Evolutionary conservation across 1,140 invertebrate species (phyloP), one percentile per base, ranked within the genome.

Genomic region (Probaryconus sp.): DNA sequence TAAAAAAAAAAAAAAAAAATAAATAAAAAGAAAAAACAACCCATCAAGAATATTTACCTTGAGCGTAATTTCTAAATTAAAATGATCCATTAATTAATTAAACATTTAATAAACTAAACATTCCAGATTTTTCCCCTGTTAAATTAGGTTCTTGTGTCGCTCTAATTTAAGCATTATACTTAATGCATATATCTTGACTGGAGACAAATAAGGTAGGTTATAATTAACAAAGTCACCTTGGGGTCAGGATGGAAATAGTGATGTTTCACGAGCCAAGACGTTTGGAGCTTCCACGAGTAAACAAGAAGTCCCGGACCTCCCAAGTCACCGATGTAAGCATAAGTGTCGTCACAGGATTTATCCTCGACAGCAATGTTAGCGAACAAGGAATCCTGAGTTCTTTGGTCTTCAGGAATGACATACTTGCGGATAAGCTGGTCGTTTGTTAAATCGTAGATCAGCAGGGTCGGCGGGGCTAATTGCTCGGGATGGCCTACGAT

Each of bases 351-450:
- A 63, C 93, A 94, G 21, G 91, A 90, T 64, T 85, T 85, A 80
- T 93, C 92, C 80, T 93, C 92, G 0, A 94, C 90, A 0, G 92
- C 92, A 21, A 95, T 91, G 76, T 93, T 94, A 0, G 92, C 92
- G 65, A 94, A 93, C 43, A 94, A 91, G 0, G 92, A 93, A 21
- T 92, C 90, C 56, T 91, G 83, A 45, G 92, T 93, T 1, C 90
- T 85, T 78, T 94, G 92, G 0, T 88, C 88, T 0, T 84, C 79
- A 0, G 92, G 92, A 10, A 94, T 89, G 2, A 85, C 77, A 64
- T 91, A 92, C 26, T 90, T 90, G 31, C 92, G 86, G 4, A 94
- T 48, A 14, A 94, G 76, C 45, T 89, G 88, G 76, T 95, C 93
- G n/a, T 90, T 93, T 7, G 89, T 91, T 11, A 95, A 80, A 79